phyloP scores from a whole-genome alignment of 1,140 invertebrate genomes.

The Solenopsis fugax region DNA sequence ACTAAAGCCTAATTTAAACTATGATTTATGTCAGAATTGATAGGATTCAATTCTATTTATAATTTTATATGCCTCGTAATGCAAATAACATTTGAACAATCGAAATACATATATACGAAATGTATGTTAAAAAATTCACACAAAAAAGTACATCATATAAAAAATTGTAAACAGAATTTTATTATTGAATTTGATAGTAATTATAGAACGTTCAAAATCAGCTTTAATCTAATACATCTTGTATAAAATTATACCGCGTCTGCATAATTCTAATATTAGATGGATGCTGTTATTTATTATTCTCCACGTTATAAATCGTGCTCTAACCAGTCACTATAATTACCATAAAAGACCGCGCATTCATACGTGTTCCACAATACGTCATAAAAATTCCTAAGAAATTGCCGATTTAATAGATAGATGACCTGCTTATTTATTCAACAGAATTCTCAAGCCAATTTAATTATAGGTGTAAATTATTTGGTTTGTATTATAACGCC shows the following conservation, averaged over 20 bases:
- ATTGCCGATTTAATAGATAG: background rate
- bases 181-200: background rate
- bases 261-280: background rate
- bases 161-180: slow-evolving; percentile 13
- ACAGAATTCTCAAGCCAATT: background rate
- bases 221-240: background rate
- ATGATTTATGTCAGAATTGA: background rate
- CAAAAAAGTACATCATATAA: background rate
- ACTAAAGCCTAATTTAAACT: background rate
- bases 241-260: background rate
- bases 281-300: slow-evolving; percentile 45
- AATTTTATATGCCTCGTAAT: background rate
- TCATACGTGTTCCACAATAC: background rate
- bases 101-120: background rate
- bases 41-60: background rate
- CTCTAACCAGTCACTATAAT: slow-evolving; percentile 54
- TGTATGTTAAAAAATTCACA: background rate
- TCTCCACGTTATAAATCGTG: slow-evolving; percentile 34
- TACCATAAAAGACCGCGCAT: slow-evolving; percentile 37
- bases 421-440: background rate
- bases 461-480: background rate
- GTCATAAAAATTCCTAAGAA: background rate
- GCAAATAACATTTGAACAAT: background rate
- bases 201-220: background rate
- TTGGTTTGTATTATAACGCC: background rate